Percentiles rank a stretch among this genome's conserved stretches.
These are phyloP conservation scores for Drosophila asahinai DNA, from an alignment of 1,140 invertebrate genomes.

Conservation along the genomic window DNA sequence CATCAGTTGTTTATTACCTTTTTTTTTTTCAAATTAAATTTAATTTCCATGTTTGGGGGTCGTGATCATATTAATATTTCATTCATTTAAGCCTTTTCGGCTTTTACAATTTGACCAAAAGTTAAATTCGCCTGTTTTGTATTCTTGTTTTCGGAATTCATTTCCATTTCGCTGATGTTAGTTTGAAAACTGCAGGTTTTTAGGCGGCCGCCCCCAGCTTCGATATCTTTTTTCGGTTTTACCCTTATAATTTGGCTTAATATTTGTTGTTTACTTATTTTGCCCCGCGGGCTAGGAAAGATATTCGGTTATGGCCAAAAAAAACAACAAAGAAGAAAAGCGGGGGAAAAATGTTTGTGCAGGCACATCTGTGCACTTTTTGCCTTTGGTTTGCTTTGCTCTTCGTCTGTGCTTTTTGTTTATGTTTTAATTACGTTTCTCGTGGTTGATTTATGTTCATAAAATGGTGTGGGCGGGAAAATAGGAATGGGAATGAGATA, in stretches of 20 bases:
- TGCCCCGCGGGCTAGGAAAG: slow-evolving; percentile 34
- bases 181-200: slow-evolving; percentile 33
- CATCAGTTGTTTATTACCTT: slow-evolving; percentile 35
- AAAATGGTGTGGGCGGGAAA: slow-evolving; percentile 22
- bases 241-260: slow-evolving; percentile 40
- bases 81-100: slow-evolving; percentile 31
- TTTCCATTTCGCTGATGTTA: slow-evolving; percentile 17
- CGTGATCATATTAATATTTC: slow-evolving; percentile 39
- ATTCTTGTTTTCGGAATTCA: slow-evolving; percentile 7
- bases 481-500: slow-evolving; percentile 7
- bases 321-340: slow-evolving; percentile 18
- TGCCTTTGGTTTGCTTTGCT: slow-evolving; percentile 60
- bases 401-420: slow-evolving; percentile 56
- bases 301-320: slow-evolving; percentile 51
- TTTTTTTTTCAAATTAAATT: slow-evolving; percentile 62
- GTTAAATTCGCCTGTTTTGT: slow-evolving; percentile 17
- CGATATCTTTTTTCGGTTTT: slow-evolving; percentile 1
- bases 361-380: slow-evolving; percentile 70
- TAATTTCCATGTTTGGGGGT: slow-evolving; percentile 43
- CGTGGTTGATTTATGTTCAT: slow-evolving; percentile 72
- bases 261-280: slow-evolving; percentile 35
- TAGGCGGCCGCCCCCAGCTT: background rate
- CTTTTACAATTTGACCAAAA: slow-evolving; percentile 22
- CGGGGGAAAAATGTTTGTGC: slow-evolving; percentile 41
- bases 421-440: slow-evolving; percentile 79